Conservation (phyloP, 2,113 vertebrate species). For the Triplophysa rosa region DNA sequence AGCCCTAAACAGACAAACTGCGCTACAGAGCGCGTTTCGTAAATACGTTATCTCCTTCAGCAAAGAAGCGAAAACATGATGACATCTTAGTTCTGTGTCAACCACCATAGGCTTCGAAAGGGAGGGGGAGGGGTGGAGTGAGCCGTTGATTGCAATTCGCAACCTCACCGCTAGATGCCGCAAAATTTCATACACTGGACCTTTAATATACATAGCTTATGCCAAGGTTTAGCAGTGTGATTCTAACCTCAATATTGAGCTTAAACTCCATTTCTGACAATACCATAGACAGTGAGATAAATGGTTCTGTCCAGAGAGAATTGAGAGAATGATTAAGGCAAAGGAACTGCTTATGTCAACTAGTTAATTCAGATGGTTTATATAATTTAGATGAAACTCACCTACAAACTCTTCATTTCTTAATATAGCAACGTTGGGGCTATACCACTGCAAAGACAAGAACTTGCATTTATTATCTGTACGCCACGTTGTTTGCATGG, state of each 20-base stretch:
- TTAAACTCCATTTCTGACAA: conserved; percentile 79
- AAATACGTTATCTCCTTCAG: too few species aligned
- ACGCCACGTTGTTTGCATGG: neutral
- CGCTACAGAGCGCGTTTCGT: too few species aligned
- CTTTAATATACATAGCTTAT: neutral
- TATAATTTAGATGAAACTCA: conserved; percentile 56
- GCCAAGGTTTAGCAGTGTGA: neutral
- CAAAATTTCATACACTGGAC: too few species aligned
- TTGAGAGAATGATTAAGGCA: neutral
- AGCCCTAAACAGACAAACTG: too few species aligned
- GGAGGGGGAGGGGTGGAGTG: too few species aligned
- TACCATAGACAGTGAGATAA: conserved; percentile 77
- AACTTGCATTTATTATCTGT: neutral
- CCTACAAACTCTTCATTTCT: conserved; percentile 76
- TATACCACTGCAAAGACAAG: conserved; percentile 77
- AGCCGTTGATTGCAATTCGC: too few species aligned
- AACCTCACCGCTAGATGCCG: too few species aligned
- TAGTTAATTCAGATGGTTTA: neutral
- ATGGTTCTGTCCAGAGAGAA: conserved; percentile 70
- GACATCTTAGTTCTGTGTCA: too few species aligned
- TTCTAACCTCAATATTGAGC: conserved; percentile 77
- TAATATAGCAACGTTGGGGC: conserved; percentile 69
- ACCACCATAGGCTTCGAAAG: too few species aligned
- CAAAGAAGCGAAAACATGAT: too few species aligned
- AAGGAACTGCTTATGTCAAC: neutral